Base-by-base conservation (phyloP, 2,888 invertebrate species). In the Rhagonycha fulva region DNA sequence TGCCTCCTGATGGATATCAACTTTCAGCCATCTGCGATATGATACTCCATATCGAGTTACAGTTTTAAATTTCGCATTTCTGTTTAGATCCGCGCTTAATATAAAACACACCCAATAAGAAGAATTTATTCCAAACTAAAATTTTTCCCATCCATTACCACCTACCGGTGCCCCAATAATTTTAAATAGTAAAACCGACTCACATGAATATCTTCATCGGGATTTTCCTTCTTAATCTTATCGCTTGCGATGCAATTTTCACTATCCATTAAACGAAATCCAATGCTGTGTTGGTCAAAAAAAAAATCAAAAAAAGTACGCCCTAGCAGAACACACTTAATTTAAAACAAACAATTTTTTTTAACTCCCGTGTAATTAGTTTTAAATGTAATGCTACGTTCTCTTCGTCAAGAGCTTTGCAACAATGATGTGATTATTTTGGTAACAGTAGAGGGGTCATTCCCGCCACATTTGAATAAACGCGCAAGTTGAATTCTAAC, bases 201-300 rank as follows among this genome's bases (percentile, higher is more conserved):
- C 89, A 94, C 94, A 91, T 94, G 94, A 86, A 94, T 94, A 89
- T 94, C 94, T 89, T 94, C 94, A 88, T 92, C 93, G 78, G 89
- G 88, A 83, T 91, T 89, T 86, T 94, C 94, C 87, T 93, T 93
- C 87, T 94, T 94, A 81, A 92, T 89, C 84, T 87, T 88, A 66
- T 87, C 84, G 78, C 87, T 70, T 32, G 71, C 76, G 47, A 70
- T 74, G 11, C 72, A 70, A 68, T 70, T 75, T 14, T 81, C 79
- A 68, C 66, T 84, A 83, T 86, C 86, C 86, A 86, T 86, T 77
- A 83, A 84, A 81, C 73, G 66, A 7, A 70, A 68, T 63, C 26
- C 24, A 14, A 60, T 47, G n/a, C n/a, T 47, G n/a, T n/a, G 47
- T n/a, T 9, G 47, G 47, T n/a, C 7, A 47, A 47, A 47, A 47